phyloP scores from a whole-genome alignment of 2,888 invertebrate genomes.

The Mechanitis messenoides region DNA sequence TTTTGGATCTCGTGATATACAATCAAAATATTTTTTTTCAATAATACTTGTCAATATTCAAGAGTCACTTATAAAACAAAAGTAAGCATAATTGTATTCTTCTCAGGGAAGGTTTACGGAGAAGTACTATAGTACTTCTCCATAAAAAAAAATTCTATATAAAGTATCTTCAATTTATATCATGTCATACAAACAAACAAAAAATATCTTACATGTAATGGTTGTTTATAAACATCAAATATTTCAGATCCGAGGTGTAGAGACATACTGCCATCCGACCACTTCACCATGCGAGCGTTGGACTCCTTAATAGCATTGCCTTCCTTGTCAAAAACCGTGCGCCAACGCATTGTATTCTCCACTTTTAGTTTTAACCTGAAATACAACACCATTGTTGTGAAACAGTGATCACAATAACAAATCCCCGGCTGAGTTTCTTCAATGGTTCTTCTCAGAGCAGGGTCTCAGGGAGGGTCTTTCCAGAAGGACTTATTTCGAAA shows the following conservation, averaged over 20 bases:
- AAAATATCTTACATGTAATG: slow-evolving; percentile 79
- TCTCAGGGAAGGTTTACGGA: no score
- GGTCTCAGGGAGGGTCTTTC: no score
- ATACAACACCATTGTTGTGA: not conserved
- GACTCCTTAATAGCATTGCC: slow-evolving; percentile 91
- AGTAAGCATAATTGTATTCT: no score
- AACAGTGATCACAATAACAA: not conserved
- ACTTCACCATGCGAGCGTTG: slow-evolving; percentile 95
- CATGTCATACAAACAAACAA: not conserved
- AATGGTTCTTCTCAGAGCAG: no score
- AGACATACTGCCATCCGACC: slow-evolving; percentile 99
- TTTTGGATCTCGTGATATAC: no score
- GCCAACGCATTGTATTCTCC: slow-evolving; percentile 98
- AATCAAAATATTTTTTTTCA: no score
- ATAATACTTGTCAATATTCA: no score
- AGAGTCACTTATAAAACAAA: no score
- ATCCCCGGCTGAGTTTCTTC: not conserved
- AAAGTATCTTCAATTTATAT: no score
- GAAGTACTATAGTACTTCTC: no score
- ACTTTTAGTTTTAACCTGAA: slow-evolving; percentile 91
- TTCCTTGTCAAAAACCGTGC: slow-evolving; percentile 86
- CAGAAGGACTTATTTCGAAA: no score
- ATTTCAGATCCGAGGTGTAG: slow-evolving; percentile 97
- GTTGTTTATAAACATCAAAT: slow-evolving; percentile 97
- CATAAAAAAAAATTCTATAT: no score